A percentile compares a stretch with the other conserved stretches of the same genome.
phyloP scores from a whole-genome alignment of 2,888 invertebrate genomes.

The Automeris io region DNA sequence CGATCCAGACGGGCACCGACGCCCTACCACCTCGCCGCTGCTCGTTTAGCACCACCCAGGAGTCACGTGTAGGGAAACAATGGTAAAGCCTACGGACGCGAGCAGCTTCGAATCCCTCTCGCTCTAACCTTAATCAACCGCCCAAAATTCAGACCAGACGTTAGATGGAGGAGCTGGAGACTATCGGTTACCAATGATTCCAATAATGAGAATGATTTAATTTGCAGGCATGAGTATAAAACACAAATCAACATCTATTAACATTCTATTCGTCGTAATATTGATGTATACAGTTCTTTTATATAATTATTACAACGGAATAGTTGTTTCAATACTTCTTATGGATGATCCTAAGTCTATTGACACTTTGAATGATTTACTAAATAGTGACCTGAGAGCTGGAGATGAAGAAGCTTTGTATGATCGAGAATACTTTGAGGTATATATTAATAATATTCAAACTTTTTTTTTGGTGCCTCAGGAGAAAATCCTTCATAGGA shows the following conservation, averaged over 20 bases:
- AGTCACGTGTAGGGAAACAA: too few relatives aligned
- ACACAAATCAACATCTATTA: slow-evolving; percentile 63
- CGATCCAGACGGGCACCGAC: too few relatives aligned
- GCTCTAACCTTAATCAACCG: too few relatives aligned
- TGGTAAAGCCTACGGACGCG: too few relatives aligned
- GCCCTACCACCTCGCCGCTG: too few relatives aligned
- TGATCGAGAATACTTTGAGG: slow-evolving; percentile 80
- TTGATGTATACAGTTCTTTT: slow-evolving; percentile 77
- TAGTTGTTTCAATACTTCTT: slow-evolving; percentile 80
- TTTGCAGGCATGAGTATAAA: slow-evolving; percentile 55
- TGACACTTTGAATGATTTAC: slow-evolving; percentile 74
- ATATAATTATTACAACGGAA: slow-evolving; percentile 84
- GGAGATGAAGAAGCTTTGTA: slow-evolving; percentile 81
- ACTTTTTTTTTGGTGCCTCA: too few relatives aligned
- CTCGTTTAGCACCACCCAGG: too few relatives aligned
- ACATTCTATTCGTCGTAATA: slow-evolving; percentile 69
- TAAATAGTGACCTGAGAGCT: slow-evolving; percentile 75
- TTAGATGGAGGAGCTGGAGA: too few relatives aligned
- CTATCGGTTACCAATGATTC: neutral
- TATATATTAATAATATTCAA: slow-evolving; percentile 32
- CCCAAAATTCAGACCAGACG: too few relatives aligned
- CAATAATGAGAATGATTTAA: neutral
- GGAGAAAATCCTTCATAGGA: too few relatives aligned
- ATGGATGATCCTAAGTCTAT: slow-evolving; percentile 79
- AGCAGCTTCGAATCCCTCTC: neutral